phyloP scores from a whole-genome alignment of 2,113 vertebrate genomes.

The Notarius quadriscutis region DNA sequence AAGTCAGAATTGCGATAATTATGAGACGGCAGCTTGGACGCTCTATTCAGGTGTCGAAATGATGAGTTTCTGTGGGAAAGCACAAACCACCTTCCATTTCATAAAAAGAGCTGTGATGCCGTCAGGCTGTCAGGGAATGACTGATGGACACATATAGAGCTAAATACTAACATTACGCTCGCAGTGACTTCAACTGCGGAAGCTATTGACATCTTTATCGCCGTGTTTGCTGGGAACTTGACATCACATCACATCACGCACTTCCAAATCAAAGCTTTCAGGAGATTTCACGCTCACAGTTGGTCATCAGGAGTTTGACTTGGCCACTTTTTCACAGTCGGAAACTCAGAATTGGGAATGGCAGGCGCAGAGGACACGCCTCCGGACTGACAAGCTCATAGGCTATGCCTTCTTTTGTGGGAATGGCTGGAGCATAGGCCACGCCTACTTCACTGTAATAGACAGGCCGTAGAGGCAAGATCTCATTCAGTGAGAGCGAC shows the following conservation, averaged over 20 bases:
- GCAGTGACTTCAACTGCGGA: background rate
- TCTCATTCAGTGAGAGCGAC: no score
- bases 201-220: background rate
- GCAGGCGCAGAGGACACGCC: background rate
- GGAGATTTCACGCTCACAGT: background rate
- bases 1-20: conserved; percentile 8
- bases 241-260: background rate
- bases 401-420: no score
- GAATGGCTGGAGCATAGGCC: background rate
- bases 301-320: background rate
- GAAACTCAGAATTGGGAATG: background rate
- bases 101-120: background rate
- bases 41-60: background rate
- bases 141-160: background rate
- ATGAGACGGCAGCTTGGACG: background rate
- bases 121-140: background rate
- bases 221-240: no score
- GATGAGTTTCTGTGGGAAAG: background rate
- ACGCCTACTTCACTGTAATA: background rate
- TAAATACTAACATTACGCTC: background rate
- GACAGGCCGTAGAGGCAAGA: background rate
- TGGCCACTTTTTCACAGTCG: background rate
- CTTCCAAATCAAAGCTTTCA: background rate
- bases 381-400: background rate
- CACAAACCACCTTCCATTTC: background rate